A percentile compares a stretch with the other conserved stretches of the same genome.
Evolutionary conservation across 2,888 invertebrate genomes (phyloP).

Genomic region (Rhagonycha fulva): DNA sequence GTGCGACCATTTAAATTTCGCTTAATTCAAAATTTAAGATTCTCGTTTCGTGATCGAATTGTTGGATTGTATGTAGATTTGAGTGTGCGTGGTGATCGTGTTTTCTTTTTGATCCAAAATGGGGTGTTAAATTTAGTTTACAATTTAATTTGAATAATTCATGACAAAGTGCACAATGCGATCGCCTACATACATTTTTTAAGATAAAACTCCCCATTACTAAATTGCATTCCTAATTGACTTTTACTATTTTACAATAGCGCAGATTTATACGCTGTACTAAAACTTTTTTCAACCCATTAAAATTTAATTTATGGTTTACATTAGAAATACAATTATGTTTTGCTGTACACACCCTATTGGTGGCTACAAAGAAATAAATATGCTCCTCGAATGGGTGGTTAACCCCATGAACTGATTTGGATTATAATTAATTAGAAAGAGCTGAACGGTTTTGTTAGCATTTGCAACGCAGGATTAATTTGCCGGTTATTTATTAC

Average conservation of each 20-base stretch:
- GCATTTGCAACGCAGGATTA: too few relatives aligned
- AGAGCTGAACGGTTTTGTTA: too few relatives aligned
- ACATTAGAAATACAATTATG: neutral
- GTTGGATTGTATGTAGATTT: neutral
- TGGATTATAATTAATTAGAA: too few relatives aligned
- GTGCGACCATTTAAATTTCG: neutral
- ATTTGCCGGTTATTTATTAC: too few relatives aligned
- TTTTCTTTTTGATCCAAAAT: neutral
- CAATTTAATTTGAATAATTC: slow-evolving; percentile 19
- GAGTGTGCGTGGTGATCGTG: neutral
- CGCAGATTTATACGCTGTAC: neutral
- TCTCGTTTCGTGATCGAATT: neutral
- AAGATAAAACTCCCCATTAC: slow-evolving; percentile 1
- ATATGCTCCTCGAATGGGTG: too few relatives aligned
- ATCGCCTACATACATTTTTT: slow-evolving; percentile 11
- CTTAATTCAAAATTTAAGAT: neutral
- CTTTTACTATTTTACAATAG: slow-evolving; percentile 13
- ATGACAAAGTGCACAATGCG: slow-evolving; percentile 15
- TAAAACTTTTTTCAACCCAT: neutral
- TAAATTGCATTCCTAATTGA: slow-evolving; percentile 19
- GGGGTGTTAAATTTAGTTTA: slow-evolving; percentile 7
- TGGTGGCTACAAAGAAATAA: neutral
- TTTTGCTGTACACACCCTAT: neutral
- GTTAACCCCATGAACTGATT: too few relatives aligned
- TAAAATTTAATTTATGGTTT: neutral